phyloP scores from a whole-genome alignment of 2,797 vertebrate genomes.

The Jordanella pulchra region DNA sequence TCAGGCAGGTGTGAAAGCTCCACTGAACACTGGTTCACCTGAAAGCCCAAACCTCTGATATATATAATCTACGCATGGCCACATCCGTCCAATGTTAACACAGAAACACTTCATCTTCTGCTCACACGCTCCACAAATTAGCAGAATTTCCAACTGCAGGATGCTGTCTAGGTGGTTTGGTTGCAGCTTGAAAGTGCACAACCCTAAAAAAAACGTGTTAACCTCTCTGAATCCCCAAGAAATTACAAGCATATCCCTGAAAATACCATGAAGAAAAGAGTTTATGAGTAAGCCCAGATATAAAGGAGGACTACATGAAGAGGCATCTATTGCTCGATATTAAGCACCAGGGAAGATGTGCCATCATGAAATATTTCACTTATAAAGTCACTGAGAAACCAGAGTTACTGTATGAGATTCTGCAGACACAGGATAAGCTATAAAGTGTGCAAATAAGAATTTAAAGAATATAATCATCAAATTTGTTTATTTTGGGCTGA shows the following conservation, averaged over 20 bases:
- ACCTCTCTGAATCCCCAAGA: too few species aligned
- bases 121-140: neutral
- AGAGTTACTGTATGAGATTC: too few species aligned
- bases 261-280: too few species aligned
- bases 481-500: neutral
- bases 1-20: neutral
- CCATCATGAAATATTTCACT: neutral
- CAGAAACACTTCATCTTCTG: too few species aligned
- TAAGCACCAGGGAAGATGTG: neutral
- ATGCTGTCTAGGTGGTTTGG: neutral
- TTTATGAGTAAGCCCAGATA: too few species aligned
- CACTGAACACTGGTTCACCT: neutral
- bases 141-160: neutral
- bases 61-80: slow-evolving; percentile 3
- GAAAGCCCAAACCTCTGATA: neutral
- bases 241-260: too few species aligned
- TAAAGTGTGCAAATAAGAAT: too few species aligned
- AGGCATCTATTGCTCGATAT: neutral
- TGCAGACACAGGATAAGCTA: too few species aligned
- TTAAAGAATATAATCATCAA: too few species aligned
- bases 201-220: neutral
- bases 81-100: neutral
- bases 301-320: neutral
- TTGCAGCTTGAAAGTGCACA: neutral
- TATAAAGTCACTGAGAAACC: too few species aligned